Percentiles rank a stretch among this genome's conserved stretches.
Evolutionary conservation across 2,888 invertebrate species (phyloP).

Genomic region (Microdon myrmicae): DNA sequence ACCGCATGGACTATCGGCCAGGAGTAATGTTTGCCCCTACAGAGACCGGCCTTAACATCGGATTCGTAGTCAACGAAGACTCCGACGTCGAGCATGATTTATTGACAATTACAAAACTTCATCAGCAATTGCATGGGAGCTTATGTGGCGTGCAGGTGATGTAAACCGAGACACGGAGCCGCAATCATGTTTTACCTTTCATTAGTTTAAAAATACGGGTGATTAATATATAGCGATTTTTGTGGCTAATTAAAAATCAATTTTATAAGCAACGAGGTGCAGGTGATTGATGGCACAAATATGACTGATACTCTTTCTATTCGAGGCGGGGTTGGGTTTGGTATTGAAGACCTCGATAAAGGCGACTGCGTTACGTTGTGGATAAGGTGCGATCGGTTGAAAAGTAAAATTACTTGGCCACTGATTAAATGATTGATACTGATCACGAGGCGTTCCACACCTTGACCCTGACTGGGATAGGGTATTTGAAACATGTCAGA

Average conservation of each 20-base stretch:
- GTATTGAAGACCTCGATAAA: slow-evolving; percentile 1
- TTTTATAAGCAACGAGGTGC: slow-evolving; percentile 34
- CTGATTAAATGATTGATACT: slow-evolving; percentile 27
- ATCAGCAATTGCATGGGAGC: slow-evolving; percentile 6
- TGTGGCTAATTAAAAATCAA: slow-evolving; percentile 50
- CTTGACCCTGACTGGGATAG: no score
- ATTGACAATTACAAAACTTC: slow-evolving; percentile 25
- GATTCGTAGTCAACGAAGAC: slow-evolving; percentile 3
- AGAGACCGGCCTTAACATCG: no score
- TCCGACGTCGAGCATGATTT: slow-evolving; percentile 29
- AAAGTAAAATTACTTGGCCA: slow-evolving; percentile 32
- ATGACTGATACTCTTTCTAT: slow-evolving; percentile 23
- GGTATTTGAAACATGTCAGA: no score
- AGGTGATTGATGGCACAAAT: slow-evolving; percentile 39
- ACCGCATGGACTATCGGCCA: no score
- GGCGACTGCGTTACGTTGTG: slow-evolving; percentile 14
- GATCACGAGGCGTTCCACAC: no score
- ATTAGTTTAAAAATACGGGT: slow-evolving; percentile 38
- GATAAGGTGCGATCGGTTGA: slow-evolving; percentile 32
- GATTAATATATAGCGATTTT: slow-evolving; percentile 43
- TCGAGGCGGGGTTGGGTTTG: slow-evolving; percentile 14
- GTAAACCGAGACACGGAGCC: slow-evolving; percentile 9
- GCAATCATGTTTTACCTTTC: slow-evolving; percentile 20
- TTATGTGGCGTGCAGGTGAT: not conserved
- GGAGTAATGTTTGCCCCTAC: no score